These are phyloP conservation scores for Elachura formosa DNA, from an alignment of 2,113 vertebrate species.

Conservation along the genomic window DNA sequence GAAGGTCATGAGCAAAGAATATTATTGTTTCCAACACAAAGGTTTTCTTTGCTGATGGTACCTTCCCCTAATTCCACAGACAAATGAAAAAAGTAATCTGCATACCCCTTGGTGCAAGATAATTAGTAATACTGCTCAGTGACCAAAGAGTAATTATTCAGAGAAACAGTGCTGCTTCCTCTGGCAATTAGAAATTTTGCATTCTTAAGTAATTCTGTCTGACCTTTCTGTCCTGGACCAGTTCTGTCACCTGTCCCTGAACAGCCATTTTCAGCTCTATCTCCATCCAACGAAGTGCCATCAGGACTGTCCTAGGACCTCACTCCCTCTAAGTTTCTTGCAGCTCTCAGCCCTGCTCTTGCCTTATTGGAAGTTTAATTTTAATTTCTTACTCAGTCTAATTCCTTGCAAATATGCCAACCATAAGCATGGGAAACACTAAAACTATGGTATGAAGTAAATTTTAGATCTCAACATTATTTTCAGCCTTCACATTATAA, in stretches of 20 bases:
- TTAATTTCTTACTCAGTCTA: neutral
- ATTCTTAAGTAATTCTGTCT: neutral
- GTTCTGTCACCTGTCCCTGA: neutral
- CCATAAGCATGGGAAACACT: neutral
- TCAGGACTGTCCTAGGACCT: neutral
- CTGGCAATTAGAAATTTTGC: neutral
- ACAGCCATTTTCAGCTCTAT: neutral
- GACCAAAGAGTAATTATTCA: neutral
- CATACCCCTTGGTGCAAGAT: too few relatives aligned
- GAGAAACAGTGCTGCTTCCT: neutral
- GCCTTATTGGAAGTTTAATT: neutral
- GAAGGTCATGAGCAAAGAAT: neutral
- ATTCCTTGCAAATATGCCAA: neutral
- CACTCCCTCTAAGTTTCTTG: neutral
- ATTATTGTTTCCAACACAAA: neutral
- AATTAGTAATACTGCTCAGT: neutral
- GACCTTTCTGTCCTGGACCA: neutral
- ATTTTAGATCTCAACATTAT: neutral
- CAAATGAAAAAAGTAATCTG: neutral
- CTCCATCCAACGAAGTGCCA: neutral
- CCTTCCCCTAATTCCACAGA: neutral
- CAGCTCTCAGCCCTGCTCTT: neutral
- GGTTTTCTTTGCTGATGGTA: neutral
- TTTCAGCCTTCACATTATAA: neutral
- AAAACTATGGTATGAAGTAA: neutral